A percentile compares a stretch with the other conserved stretches of the same genome.
These are phyloP conservation scores for Umimayanthus chanpuru DNA, from an alignment of 92 coral and sea anemone genomes.

Conservation along the genomic window DNA sequence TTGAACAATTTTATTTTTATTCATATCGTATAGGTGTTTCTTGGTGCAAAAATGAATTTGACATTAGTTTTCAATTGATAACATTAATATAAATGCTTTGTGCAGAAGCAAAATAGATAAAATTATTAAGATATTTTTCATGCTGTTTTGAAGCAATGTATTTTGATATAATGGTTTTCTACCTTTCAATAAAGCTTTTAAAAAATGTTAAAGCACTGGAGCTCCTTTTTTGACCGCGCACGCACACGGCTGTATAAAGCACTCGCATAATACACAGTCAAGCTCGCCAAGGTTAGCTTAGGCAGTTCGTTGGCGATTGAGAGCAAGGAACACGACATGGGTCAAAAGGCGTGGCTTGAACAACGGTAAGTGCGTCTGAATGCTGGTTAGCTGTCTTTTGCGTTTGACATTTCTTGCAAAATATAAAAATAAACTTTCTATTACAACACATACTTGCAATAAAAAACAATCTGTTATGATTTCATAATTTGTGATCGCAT, in stretches of 20 bases:
- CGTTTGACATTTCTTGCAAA: too few relatives aligned
- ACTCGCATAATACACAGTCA: background rate
- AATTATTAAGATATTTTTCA: too few relatives aligned
- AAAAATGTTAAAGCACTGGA: background rate
- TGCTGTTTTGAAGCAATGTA: background rate
- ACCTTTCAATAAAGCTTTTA: background rate
- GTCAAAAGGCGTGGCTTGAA: background rate
- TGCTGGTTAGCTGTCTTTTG: too few relatives aligned
- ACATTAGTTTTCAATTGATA: background rate
- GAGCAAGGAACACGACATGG: background rate
- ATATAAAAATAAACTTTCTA: background rate
- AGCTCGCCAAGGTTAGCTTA: background rate
- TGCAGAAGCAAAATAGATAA: background rate
- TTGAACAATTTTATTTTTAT: background rate
- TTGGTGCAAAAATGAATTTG: background rate
- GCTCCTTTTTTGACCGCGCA: background rate
- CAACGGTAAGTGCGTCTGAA: background rate
- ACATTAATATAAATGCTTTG: too few relatives aligned
- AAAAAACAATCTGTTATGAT: background rate
- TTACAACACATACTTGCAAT: background rate
- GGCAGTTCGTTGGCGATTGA: background rate
- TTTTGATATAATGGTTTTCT: background rate
- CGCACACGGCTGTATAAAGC: background rate
- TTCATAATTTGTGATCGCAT: too few relatives aligned
- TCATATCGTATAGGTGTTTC: background rate